Conservation (phyloP, 2,113 vertebrate species). For the Cryptotis parvus region DNA sequence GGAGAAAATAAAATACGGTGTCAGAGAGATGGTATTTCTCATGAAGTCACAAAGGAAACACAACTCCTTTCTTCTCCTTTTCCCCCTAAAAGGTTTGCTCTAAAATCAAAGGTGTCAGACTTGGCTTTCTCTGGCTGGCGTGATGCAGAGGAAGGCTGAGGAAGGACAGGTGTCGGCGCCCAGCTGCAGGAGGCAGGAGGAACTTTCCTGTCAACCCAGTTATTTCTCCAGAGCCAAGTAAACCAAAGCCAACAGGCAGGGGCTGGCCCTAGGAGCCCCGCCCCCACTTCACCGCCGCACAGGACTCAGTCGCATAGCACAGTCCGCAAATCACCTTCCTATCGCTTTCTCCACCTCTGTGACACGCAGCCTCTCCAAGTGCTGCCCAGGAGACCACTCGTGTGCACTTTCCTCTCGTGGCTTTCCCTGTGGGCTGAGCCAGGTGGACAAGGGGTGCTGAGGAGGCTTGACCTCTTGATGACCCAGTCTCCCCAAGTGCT, state of each 20-base stretch:
- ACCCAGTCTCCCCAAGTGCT: too few relatives aligned
- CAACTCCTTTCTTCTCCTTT: conserved; percentile 74
- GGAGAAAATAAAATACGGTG: neutral
- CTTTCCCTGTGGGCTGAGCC: neutral
- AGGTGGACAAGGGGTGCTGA: too few relatives aligned
- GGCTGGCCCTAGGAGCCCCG: conserved; percentile 83
- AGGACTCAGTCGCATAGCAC: conserved; percentile 84
- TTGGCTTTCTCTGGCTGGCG: conserved; percentile 87
- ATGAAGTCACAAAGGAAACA: conserved; percentile 86
- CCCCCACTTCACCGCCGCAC: conserved; percentile 47
- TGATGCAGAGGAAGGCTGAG: conserved; percentile 90
- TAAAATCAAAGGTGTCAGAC: conserved; percentile 90
- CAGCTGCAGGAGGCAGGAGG: conserved; percentile 93
- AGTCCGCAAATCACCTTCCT: conserved; percentile 85
- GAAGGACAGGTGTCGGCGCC: conserved; percentile 96
- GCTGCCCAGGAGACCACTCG: neutral
- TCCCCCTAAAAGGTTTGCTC: conserved; percentile 85
- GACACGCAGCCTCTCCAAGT: conserved; percentile 70
- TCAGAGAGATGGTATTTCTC: conserved; percentile 62
- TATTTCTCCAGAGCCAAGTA: conserved; percentile 88
- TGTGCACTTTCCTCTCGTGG: neutral
- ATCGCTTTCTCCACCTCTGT: conserved; percentile 75
- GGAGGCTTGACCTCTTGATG: neutral
- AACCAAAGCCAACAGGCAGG: conserved; percentile 90
- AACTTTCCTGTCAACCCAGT: conserved; percentile 94